Percentiles rank a stretch among this genome's conserved stretches.
These are phyloP conservation scores for Trissonchulus latispiculum DNA, from an alignment of 2,888 invertebrate genomes.

Conservation along the genomic window DNA sequence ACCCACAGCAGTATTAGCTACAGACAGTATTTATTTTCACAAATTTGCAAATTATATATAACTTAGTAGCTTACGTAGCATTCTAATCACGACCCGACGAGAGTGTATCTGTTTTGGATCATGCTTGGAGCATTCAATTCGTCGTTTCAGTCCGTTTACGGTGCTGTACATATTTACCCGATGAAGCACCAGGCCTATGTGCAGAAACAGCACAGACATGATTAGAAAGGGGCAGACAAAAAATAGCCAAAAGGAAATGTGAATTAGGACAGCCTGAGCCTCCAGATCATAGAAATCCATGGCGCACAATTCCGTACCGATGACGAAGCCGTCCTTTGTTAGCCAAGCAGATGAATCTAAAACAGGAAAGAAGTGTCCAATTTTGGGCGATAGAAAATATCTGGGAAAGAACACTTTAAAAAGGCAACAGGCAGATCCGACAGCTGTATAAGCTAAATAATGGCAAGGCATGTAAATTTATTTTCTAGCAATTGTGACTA, in stretches of 20 bases:
- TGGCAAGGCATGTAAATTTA: too few relatives aligned
- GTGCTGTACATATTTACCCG: conserved; percentile 24
- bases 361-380: too few relatives aligned
- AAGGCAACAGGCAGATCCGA: too few relatives aligned
- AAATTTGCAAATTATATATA: too few relatives aligned
- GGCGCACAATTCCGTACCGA: conserved; percentile 36
- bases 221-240: conserved; percentile 37
- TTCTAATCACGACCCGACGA: conserved; percentile 6
- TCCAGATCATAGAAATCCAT: conserved; percentile 29
- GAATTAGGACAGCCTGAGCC: conserved; percentile 33
- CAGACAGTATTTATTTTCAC: too few relatives aligned
- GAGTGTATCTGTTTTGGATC: background rate
- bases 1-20: too few relatives aligned
- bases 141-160: background rate
- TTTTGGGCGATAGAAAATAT: too few relatives aligned
- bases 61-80: too few relatives aligned
- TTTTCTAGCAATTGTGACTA: too few relatives aligned
- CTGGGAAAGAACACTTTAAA: too few relatives aligned
- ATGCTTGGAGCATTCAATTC: background rate
- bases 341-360: too few relatives aligned
- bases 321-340: conserved; percentile 19
- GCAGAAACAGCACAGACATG: conserved; percentile 38
- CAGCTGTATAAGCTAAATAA: too few relatives aligned
- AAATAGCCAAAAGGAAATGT: conserved; percentile 36
- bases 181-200: conserved; percentile 34